A percentile compares a stretch with the other conserved stretches of the same genome.
These are phyloP conservation scores for Huso huso DNA, from an alignment of 2,797 vertebrate genomes.

Conservation along the genomic window DNA sequence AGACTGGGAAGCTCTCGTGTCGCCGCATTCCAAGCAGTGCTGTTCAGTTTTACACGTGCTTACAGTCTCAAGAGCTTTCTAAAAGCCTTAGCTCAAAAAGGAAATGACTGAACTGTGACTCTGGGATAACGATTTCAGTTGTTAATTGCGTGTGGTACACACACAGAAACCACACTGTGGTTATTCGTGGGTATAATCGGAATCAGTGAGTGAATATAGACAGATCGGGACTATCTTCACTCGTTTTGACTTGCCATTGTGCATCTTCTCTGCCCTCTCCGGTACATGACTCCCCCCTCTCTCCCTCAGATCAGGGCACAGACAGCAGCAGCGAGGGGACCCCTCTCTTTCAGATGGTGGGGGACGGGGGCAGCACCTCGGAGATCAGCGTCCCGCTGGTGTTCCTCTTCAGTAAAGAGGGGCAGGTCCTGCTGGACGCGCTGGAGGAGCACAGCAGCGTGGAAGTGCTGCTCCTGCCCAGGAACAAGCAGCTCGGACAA, in stretches of 20 bases:
- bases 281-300: not conserved
- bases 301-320: constrained; percentile 54
- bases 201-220: not conserved
- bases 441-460: constrained; percentile 61
- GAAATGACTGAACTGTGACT: too few relatives aligned
- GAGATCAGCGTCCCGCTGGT: constrained; percentile 62
- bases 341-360: constrained; percentile 73
- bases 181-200: too few relatives aligned
- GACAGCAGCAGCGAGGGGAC: constrained; percentile 63
- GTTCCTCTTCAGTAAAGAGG: constrained; percentile 66
- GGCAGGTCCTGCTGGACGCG: constrained; percentile 52
- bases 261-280: not conserved
- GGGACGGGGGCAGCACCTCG: constrained; percentile 58
- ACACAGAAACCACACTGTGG: too few relatives aligned
- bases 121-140: too few relatives aligned
- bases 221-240: not conserved
- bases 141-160: too few relatives aligned
- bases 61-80: too few relatives aligned
- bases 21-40: too few relatives aligned
- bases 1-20: not conserved
- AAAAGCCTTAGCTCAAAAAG: too few relatives aligned
- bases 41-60: too few relatives aligned
- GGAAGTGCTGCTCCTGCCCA: constrained; percentile 62
- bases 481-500: constrained; percentile 57
- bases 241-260: not conserved